phyloP scores from a whole-genome alignment of 2,113 vertebrate genomes.

The Caranx melampygus region DNA sequence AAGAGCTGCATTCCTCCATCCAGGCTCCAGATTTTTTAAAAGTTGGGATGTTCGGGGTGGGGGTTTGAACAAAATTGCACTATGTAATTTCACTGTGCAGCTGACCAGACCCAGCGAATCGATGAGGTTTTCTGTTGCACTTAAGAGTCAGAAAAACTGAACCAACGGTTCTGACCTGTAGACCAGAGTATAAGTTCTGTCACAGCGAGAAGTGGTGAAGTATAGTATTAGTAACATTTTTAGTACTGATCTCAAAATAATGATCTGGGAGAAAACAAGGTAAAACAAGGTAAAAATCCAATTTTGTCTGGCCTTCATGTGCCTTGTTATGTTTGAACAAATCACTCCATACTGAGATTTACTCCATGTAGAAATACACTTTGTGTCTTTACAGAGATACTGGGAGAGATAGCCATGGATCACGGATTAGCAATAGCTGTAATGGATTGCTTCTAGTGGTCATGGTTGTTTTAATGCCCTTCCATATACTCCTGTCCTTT shows the following conservation, averaged over 20 bases:
- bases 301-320: background rate
- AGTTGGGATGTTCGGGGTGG: background rate
- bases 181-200: background rate
- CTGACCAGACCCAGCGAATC: constrained; percentile 46
- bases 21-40: background rate
- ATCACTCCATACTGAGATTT: background rate
- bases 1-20: constrained; percentile 18
- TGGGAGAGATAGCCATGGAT: background rate
- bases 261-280: background rate
- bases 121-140: constrained; percentile 26
- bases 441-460: background rate
- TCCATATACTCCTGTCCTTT: background rate
- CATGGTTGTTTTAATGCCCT: background rate
- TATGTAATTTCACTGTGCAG: constrained; percentile 37
- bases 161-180: constrained; percentile 12
- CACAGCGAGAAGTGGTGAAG: background rate
- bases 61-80: constrained; percentile 6
- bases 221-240: background rate
- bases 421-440: background rate
- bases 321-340: background rate
- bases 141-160: constrained; percentile 22
- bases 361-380: background rate
- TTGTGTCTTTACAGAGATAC: too few species aligned
- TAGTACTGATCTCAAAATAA: background rate
- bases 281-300: background rate